phyloP scores from a whole-genome alignment of 2,888 invertebrate species.

The Melolontha melolontha region DNA sequence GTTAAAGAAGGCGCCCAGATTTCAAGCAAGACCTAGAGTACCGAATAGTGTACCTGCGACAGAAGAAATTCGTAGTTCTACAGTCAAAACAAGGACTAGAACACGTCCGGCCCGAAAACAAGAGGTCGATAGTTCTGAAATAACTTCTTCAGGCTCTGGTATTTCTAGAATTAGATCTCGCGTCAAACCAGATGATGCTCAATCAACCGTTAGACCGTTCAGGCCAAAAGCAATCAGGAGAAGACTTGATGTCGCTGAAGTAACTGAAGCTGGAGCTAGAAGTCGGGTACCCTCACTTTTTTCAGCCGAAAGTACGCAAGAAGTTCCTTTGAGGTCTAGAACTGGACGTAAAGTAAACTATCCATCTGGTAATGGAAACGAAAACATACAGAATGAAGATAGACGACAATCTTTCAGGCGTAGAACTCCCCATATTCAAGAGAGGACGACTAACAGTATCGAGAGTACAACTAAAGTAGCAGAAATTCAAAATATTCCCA shows the following conservation, averaged over 20 bases:
- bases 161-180: constrained; percentile 19
- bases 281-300: constrained; percentile 52
- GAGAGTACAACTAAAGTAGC: constrained; percentile 32
- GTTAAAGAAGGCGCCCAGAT: constrained; percentile 4
- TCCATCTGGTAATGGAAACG: constrained; percentile 14
- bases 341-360: constrained; percentile 54
- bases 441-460: constrained; percentile 6
- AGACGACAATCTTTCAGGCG: constrained; percentile 21
- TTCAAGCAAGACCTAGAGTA: constrained; percentile 42
- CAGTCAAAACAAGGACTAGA: constrained; percentile 17
- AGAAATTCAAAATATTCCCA: background rate
- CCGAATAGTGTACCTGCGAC: constrained; percentile 9
- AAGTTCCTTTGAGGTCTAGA: constrained; percentile 54
- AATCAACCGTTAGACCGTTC: constrained; percentile 22
- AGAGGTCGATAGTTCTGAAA: constrained; percentile 28
- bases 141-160: background rate
- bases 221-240: constrained; percentile 47
- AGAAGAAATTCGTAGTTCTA: constrained; percentile 1
- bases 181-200: constrained; percentile 27
- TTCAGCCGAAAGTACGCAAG: constrained; percentile 51
- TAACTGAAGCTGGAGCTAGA: constrained; percentile 36
- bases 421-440: constrained; percentile 24
- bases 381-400: constrained; percentile 14
- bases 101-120: constrained; percentile 35
- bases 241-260: constrained; percentile 38